phyloP scores from a whole-genome alignment of 2,113 vertebrate species.

The Alexandromys fortis region DNA sequence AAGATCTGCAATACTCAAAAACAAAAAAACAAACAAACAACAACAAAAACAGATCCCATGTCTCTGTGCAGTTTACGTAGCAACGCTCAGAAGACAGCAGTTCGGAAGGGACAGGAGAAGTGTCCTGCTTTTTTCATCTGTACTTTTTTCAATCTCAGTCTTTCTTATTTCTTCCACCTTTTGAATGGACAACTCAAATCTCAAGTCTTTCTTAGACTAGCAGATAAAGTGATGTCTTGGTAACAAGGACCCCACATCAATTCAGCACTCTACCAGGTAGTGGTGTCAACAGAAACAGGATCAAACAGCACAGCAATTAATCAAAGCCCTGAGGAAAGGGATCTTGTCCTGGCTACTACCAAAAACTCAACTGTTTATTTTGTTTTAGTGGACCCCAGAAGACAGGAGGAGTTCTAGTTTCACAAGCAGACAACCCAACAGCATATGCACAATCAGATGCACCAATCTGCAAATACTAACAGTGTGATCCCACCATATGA shows the following conservation, averaged over 20 bases:
- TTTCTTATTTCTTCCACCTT: slow-evolving; percentile 29
- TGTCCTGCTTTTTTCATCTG: not conserved
- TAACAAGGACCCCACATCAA: not conserved
- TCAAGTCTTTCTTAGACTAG: slow-evolving; percentile 39
- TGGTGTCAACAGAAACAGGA: not conserved
- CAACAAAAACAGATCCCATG: not conserved
- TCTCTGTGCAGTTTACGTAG: slow-evolving; percentile 27
- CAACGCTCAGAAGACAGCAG: not conserved
- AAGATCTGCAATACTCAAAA: slow-evolving; percentile 15
- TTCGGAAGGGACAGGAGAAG: not conserved
- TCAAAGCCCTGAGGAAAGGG: not conserved
- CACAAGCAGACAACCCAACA: not conserved
- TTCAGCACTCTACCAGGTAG: not conserved
- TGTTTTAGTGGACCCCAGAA: not conserved
- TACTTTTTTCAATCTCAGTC: slow-evolving; percentile 32
- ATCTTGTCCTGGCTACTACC: not conserved
- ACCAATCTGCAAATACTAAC: not conserved
- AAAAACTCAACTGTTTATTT: slow-evolving; percentile 51
- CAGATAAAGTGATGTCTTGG: not conserved
- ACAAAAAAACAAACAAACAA: not conserved
- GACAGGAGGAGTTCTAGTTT: not conserved
- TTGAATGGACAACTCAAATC: slow-evolving; percentile 8
- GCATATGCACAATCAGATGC: not conserved
- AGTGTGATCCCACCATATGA: not conserved
- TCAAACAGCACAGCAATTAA: not conserved